A percentile compares a stretch with the other conserved stretches of the same genome.
These are phyloP conservation scores for Chloropsis cyanopogon DNA, from an alignment of 2,113 vertebrate genomes.

Conservation along the genomic window DNA sequence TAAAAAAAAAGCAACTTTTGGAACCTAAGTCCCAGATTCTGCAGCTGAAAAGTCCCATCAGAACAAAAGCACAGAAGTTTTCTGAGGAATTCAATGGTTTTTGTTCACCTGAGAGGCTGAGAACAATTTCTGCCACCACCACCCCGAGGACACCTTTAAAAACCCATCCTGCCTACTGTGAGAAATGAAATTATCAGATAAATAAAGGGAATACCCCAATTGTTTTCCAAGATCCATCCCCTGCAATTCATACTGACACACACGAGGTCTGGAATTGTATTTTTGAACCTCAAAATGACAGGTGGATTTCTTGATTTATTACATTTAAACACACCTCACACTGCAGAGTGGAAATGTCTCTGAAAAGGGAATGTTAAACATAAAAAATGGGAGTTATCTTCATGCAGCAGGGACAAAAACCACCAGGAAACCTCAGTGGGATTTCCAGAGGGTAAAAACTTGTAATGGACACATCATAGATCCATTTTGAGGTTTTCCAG, in stretches of 20 bases:
- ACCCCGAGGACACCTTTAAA: neutral
- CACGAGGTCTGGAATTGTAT: neutral
- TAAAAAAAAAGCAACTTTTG: neutral
- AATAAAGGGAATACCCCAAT: neutral
- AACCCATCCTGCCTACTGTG: neutral
- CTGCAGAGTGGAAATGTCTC: neutral
- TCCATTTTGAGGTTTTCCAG: neutral
- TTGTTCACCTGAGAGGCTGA: neutral
- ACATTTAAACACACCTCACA: neutral
- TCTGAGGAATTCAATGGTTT: neutral
- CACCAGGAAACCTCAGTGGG: neutral
- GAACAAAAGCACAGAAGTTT: neutral
- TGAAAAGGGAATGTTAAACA: neutral
- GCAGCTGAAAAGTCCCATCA: neutral
- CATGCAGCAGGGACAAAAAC: neutral
- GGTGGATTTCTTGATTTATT: neutral
- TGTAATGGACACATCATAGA: neutral
- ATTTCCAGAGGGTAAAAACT: neutral
- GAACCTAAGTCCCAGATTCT: neutral
- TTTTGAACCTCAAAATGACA: neutral
- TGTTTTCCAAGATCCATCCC: neutral
- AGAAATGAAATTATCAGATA: neutral
- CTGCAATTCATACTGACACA: neutral
- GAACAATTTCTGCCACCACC: neutral
- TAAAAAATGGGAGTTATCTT: neutral